Conservation (phyloP, 2,797 vertebrate genomes). For the Lagorchestes hirsutus region DNA sequence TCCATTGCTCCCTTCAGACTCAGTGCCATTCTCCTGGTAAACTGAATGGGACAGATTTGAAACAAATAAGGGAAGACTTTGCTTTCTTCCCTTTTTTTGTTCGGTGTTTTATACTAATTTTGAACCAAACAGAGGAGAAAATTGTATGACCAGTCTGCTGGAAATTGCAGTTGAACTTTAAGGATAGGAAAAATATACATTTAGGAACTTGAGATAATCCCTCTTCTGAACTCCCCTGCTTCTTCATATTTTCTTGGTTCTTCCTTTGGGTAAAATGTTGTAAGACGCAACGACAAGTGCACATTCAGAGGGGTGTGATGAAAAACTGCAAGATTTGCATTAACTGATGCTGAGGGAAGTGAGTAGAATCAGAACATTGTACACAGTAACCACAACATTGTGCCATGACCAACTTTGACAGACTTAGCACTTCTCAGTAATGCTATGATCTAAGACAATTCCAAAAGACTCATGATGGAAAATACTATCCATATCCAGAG, state of each 20-base stretch:
- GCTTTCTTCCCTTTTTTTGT: slow-evolving; percentile 71
- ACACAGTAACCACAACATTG: no score
- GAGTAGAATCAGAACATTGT: background rate
- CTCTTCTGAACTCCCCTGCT: slow-evolving; percentile 73
- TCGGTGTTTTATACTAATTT: slow-evolving; percentile 66
- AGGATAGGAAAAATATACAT: slow-evolving; percentile 71
- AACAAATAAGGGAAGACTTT: slow-evolving; percentile 76
- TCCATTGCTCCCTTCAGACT: slow-evolving; percentile 63
- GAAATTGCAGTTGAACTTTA: slow-evolving; percentile 74
- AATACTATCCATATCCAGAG: no score
- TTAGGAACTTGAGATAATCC: slow-evolving; percentile 78
- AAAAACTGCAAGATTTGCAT: no score
- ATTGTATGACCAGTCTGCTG: slow-evolving; percentile 80
- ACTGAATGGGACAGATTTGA: slow-evolving; percentile 75
- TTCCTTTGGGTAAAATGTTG: slow-evolving; percentile 59
- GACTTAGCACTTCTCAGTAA: no score
- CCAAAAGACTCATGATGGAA: no score
- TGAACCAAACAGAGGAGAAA: slow-evolving; percentile 81
- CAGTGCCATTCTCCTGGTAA: slow-evolving; percentile 47
- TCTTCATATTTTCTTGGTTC: slow-evolving; percentile 47
- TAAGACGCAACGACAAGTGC: slow-evolving; percentile 69
- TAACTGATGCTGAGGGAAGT: no score
- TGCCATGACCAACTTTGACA: no score
- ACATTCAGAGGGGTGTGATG: slow-evolving; percentile 69
- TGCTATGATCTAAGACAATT: no score